Evolutionary conservation across 2,888 invertebrate genomes (phyloP), one percentile per base, ranked within the genome.

Genomic region (Noctua comes): DNA sequence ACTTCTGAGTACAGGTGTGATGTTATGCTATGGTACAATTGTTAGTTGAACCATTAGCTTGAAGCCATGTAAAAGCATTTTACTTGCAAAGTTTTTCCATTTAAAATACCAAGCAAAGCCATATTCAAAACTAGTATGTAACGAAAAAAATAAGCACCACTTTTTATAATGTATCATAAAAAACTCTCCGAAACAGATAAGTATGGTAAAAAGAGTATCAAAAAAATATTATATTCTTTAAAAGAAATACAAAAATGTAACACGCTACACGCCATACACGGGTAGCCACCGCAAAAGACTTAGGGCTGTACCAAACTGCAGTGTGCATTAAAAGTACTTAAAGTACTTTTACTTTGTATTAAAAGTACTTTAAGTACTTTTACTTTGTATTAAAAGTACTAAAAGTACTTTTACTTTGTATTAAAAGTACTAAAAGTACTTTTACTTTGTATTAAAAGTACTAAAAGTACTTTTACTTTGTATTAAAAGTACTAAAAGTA

Each of bases 201-300:
- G 93, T 94, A 93, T 92, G 89, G 84, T 88, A 92, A 93, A 93
- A 93, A 91, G 90, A 90, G 81, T 86, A 90, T 91, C 82, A 91
- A 93, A 92, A 94, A 94, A 92, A 92, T 92, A 92, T 92, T 86
- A 92, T 93, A 93, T 94, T 93, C 91, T 88, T 89, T 43, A 16
- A 69, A 79, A 93, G 92, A 90, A 92, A 90, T 91, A 90, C 88
- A 92, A 91, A 91, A 84, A 81, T 69, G 3, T 81, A 77, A 82
- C 81, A 81, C 83, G 77, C 36, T 89, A 93, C 92, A 90, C 85
- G 89, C 90, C 89, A 80, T 93, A 93, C 94, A 93, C 92, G 92
- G 90, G 92, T 92, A 93, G 94, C 89, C 90, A 88, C 88, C 85
- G 89, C 88, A 77, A 76, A 65, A 73, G 51, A 8, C 0, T 0